phyloP scores from a whole-genome alignment of 2,888 invertebrate species.

The Cepaea hortensis region DNA sequence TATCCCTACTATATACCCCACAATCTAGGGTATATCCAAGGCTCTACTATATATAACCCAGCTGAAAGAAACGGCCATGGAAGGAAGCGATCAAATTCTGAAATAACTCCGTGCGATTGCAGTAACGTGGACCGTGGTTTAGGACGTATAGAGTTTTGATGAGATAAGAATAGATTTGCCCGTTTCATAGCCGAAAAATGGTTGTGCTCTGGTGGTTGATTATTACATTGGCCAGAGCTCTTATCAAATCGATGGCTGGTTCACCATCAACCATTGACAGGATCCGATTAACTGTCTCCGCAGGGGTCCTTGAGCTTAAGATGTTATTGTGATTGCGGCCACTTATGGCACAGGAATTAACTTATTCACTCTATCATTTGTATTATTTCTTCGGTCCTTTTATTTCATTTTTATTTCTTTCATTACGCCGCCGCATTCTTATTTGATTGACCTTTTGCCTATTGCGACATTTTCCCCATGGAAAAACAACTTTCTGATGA shows the following conservation, averaged over 20 bases:
- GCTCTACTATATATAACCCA: no score
- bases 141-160: neutral
- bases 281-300: constrained; percentile 16
- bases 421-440: no score
- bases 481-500: no score
- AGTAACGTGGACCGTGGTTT: neutral
- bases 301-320: constrained; percentile 6
- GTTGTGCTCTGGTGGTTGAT: neutral
- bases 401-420: no score
- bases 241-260: constrained; percentile 3
- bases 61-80: neutral
- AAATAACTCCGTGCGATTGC: neutral
- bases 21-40: no score
- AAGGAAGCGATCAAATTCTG: neutral
- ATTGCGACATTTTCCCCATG: no score
- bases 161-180: neutral
- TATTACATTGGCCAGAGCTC: constrained; percentile 1
- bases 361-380: neutral
- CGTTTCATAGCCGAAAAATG: neutral
- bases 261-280: constrained; percentile 8
- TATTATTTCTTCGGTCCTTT: neutral
- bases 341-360: neutral
- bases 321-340: constrained; percentile 4
- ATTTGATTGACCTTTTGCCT: no score
- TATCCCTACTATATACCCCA: no score